Evolutionary conservation across 2,888 invertebrate species (phyloP).

Genomic region (Conistra vaccinii): DNA sequence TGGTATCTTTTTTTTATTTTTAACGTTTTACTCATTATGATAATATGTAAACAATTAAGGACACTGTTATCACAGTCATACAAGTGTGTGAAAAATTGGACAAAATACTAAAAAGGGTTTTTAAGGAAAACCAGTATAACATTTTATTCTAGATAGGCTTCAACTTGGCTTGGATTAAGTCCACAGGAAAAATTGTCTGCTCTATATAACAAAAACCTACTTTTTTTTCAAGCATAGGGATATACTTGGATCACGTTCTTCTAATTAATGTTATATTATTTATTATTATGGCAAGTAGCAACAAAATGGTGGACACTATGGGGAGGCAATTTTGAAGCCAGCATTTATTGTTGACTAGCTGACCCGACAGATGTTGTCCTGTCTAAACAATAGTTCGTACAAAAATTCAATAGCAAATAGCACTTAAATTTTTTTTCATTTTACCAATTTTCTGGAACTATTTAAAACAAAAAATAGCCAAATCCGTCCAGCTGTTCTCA

Average conservation of each 20-base stretch:
- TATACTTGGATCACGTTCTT: neutral
- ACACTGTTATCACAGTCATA: neutral
- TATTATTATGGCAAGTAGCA: no score
- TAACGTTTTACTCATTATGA: neutral
- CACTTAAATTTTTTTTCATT: no score
- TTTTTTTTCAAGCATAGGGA: neutral
- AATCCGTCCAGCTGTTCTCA: no score
- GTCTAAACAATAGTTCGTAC: no score
- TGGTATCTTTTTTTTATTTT: neutral
- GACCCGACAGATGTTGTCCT: no score
- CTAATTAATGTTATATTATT: neutral
- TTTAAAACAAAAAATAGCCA: no score
- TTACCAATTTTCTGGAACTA: no score
- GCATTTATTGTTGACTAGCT: neutral
- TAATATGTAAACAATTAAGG: slow-evolving; percentile 15
- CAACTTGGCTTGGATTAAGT: neutral
- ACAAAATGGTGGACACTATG: neutral
- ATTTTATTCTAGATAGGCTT: neutral
- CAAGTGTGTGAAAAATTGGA: neutral
- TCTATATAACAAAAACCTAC: neutral
- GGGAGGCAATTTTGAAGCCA: neutral
- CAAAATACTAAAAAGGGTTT: neutral
- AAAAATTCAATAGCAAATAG: no score
- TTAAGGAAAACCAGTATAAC: neutral
- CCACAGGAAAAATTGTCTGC: neutral